Conservation (phyloP, 2,113 vertebrate genomes). For the Halcyon malimbica region DNA sequence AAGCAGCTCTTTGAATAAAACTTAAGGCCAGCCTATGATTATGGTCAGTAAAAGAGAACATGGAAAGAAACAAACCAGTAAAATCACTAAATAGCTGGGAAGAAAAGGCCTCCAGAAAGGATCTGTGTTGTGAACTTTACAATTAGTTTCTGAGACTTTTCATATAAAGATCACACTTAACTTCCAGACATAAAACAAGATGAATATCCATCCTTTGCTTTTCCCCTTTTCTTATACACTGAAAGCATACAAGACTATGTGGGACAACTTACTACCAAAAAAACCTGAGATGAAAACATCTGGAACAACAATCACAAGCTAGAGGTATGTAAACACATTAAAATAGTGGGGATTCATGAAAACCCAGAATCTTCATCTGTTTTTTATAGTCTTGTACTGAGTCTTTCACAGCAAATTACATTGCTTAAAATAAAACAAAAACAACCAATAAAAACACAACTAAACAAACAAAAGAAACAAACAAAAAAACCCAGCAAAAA, state of each 20-base stretch:
- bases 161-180: neutral
- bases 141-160: neutral
- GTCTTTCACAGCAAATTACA: neutral
- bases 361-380: neutral
- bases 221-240: neutral
- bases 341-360: neutral
- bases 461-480: neutral
- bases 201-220: rapidly evolving
- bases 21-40: neutral
- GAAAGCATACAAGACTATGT: neutral
- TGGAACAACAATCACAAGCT: neutral
- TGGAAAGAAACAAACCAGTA: neutral
- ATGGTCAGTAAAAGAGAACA: neutral
- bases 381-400: neutral
- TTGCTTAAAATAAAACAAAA: neutral
- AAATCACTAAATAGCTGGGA: neutral
- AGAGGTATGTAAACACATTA: neutral
- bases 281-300: neutral
- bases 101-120: neutral
- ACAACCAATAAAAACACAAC: neutral
- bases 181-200: neutral
- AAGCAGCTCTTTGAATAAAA: neutral
- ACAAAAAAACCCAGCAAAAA: no score
- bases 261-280: neutral
- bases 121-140: neutral